Evolutionary conservation across 2,797 vertebrate species (phyloP).

Genomic region (Enteromius viviparus): DNA sequence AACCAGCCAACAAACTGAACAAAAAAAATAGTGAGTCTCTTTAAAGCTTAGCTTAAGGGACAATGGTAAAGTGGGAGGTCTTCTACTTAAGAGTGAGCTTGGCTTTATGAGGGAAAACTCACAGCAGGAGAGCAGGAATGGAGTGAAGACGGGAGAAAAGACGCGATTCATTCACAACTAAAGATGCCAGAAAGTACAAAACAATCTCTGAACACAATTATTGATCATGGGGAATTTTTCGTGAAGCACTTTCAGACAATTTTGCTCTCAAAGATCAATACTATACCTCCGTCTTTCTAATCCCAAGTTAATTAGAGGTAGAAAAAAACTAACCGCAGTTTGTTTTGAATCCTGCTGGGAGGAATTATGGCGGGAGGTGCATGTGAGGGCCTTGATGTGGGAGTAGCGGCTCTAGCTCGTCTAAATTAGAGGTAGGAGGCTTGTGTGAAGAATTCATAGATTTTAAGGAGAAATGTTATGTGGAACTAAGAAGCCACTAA

Average conservation of each 20-base stretch:
- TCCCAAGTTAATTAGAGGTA: constrained; percentile 31
- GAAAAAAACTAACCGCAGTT: not conserved
- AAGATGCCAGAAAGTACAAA: not conserved
- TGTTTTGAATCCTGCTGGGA: constrained; percentile 35
- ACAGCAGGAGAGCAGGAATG: constrained; percentile 39
- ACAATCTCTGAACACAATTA: not conserved
- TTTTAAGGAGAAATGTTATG: constrained; percentile 22
- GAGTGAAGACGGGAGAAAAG: not conserved
- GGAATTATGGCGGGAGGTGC: constrained; percentile 35
- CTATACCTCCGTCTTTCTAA: constrained; percentile 11
- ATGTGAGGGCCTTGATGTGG: constrained; percentile 39
- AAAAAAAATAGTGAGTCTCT: constrained; percentile 51
- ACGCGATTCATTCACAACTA: not conserved
- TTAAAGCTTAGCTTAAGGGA: constrained; percentile 58
- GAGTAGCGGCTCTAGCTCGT: constrained; percentile 36
- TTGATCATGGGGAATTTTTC: not conserved
- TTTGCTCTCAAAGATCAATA: constrained; percentile 15
- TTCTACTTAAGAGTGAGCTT: constrained; percentile 51
- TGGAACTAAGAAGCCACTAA: constrained; percentile 28
- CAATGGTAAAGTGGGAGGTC: constrained; percentile 69
- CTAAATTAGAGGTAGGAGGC: constrained; percentile 53
- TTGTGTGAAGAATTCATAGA: constrained; percentile 34
- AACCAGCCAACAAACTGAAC: constrained; percentile 28
- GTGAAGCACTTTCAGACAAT: not conserved
- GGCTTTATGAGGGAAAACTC: constrained; percentile 50